phyloP scores from a whole-genome alignment of 1,140 invertebrate species.

The Bombus impatiens region DNA sequence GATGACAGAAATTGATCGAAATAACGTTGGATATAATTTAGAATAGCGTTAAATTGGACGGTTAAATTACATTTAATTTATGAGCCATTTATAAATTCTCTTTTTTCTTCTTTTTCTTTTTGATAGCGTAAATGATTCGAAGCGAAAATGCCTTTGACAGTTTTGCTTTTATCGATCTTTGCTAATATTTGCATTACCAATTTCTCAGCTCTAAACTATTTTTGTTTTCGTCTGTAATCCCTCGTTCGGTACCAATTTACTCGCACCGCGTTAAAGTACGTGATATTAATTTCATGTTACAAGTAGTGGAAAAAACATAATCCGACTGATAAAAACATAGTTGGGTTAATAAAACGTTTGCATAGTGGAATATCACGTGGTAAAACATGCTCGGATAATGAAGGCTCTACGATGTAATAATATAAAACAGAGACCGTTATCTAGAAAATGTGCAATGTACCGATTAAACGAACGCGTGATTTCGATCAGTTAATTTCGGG shows the following conservation, averaged over 20 bases:
- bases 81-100: not conserved
- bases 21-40: no score
- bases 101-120: not conserved
- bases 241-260: no score
- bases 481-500: not conserved
- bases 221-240: no score
- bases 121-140: not conserved
- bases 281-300: not conserved
- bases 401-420: not conserved
- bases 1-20: no score
- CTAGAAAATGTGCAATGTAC: not conserved
- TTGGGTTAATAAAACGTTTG: not conserved
- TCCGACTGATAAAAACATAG: not conserved
- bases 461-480: not conserved
- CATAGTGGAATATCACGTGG: not conserved
- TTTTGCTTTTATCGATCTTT: no score
- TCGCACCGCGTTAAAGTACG: no score
- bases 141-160: not conserved
- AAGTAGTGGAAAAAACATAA: not conserved
- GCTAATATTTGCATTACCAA: no score
- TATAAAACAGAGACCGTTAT: not conserved
- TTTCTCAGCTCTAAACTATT: no score
- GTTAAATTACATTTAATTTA: no score
- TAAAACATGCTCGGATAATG: not conserved
- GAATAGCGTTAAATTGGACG: no score